A percentile compares a stretch with the other conserved stretches of the same genome.
Conservation (phyloP, 2,797 vertebrate genomes). For the Arrhamphus sclerolepis region DNA sequence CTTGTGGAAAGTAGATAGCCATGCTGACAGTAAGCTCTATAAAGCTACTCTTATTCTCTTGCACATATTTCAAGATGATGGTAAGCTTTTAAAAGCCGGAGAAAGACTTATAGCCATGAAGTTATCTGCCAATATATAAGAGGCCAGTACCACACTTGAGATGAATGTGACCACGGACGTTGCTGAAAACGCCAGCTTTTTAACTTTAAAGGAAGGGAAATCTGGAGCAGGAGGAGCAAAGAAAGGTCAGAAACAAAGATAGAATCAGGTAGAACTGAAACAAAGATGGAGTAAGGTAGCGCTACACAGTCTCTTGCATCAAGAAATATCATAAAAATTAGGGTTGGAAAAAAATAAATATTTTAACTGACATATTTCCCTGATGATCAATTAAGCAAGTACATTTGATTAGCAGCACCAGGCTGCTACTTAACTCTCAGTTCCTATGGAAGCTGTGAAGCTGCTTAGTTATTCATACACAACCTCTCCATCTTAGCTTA, state of each 20-base stretch:
- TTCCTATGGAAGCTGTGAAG: too few relatives aligned
- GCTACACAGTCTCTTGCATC: too few relatives aligned
- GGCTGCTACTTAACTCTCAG: too few relatives aligned
- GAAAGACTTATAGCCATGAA: conserved; percentile 12
- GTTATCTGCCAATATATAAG: conserved; percentile 7
- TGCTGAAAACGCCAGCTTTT: neutral
- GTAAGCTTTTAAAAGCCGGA: conserved; percentile 46
- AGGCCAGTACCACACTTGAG: neutral
- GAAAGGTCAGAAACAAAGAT: neutral
- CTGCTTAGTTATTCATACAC: too few relatives aligned
- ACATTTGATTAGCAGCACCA: too few relatives aligned
- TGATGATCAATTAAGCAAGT: too few relatives aligned
- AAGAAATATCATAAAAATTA: too few relatives aligned
- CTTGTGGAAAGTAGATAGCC: conserved; percentile 44
- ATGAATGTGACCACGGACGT: neutral
- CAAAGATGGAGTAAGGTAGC: too few relatives aligned
- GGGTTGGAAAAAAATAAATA: too few relatives aligned
- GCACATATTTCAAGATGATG: conserved; percentile 33
- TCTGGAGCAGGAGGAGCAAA: neutral
- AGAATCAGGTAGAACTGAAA: too few relatives aligned
- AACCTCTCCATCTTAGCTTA: too few relatives aligned
- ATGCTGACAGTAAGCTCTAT: conserved; percentile 55
- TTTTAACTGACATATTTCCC: too few relatives aligned
- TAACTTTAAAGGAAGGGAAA: neutral
- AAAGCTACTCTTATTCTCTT: conserved; percentile 40